Evolutionary conservation across 2,888 invertebrate species (phyloP), one percentile per base, ranked within the genome.

Genomic region (Drosophila birchii): DNA sequence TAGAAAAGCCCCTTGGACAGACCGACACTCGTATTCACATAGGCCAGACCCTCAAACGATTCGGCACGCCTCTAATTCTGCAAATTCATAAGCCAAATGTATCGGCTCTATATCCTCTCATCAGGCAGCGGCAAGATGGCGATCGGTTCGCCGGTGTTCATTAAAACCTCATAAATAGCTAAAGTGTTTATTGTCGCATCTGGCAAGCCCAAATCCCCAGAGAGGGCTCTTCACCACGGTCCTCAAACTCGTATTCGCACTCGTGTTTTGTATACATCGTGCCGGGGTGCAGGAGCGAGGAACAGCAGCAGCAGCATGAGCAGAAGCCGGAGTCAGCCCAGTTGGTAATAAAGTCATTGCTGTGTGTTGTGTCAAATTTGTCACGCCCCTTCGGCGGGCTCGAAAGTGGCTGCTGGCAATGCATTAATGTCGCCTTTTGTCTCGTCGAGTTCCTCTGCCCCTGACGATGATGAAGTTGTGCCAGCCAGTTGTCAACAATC

Each of bases 261-360:
- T 57, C 41, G 32, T 41, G 41, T 63, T 80, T 78, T 81, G 75
- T 81, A 67, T 59, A 81, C 78, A 78, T 68, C 88, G 63, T 72
- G 63, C 54, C 47, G 32, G 44, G 23, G 36, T 41, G 18, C 43
- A 23, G 41, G 29, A 39, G 61, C 67, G n/a, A 38, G 16, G 47
- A n/a, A 8, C 32, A 45, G 32, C 20, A 16, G 51, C 32, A 26
- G 45, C 5, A 26, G 26, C 45, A 45, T 32, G 66, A 47, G 39
- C 34, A 70, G 60, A 53, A 68, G 68, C 67, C 32, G 32, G 43
- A 70, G 61, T 41, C 62, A 70, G 56, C 18, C 26, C 62, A 73
- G 78, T 85, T 85, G 83, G 78, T 88, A 90, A 90, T 90, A 89
- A 90, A 90, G 87, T 87, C 90, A 90, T 90, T 88, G 80, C 73